A percentile compares a stretch with the other conserved stretches of the same genome.
These are phyloP conservation scores for Guaruba guarouba DNA, from an alignment of 2,113 vertebrate species.

Conservation along the genomic window DNA sequence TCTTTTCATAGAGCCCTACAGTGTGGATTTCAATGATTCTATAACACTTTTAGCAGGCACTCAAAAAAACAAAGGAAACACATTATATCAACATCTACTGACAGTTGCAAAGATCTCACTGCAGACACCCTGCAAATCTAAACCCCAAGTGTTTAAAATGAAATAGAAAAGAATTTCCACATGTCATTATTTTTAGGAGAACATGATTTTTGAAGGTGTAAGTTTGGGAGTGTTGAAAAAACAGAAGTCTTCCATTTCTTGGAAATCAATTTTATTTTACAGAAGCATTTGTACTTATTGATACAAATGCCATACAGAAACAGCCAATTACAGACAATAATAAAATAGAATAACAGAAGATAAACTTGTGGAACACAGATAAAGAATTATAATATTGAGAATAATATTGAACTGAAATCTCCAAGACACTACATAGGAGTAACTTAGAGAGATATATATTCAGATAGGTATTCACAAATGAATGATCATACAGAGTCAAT, in stretches of 20 bases:
- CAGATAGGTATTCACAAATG: not conserved
- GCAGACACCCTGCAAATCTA: not conserved
- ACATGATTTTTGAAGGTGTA: not conserved
- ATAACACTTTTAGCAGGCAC: not conserved
- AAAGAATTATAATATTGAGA: not conserved
- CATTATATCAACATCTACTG: not conserved
- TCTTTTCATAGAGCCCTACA: not conserved
- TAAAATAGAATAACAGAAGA: not conserved
- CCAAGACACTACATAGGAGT: not conserved
- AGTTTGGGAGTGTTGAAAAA: not conserved
- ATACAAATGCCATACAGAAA: not conserved
- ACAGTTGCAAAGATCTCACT: not conserved
- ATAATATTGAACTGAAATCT: not conserved
- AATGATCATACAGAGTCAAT: not conserved
- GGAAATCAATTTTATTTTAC: not conserved
- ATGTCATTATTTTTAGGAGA: not conserved
- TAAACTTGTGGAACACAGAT: not conserved
- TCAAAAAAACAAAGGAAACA: not conserved
- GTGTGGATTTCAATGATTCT: not conserved
- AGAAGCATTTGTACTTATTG: not conserved
- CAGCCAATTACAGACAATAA: not conserved
- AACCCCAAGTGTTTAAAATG: not conserved
- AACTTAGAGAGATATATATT: not conserved
- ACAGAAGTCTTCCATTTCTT: not conserved
- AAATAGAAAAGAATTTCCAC: not conserved